Evolutionary conservation across 2,797 vertebrate species (phyloP), one percentile per base, ranked within the genome.

Genomic region (Paramormyrops hopkinsi): DNA sequence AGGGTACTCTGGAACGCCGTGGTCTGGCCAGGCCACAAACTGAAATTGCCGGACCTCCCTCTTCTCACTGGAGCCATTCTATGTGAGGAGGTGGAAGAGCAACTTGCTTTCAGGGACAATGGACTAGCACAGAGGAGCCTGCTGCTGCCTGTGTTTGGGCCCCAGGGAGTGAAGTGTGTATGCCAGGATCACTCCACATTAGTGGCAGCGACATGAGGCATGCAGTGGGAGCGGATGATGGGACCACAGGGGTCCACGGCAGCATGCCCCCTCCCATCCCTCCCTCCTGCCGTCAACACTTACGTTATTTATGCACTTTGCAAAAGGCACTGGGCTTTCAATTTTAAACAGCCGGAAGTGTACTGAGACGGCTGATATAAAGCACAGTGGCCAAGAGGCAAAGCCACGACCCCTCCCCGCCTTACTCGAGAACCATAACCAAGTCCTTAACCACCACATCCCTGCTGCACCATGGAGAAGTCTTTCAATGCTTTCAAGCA

Each of bases 11-110:
- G 98, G 98, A 46, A 99, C 98, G 0, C 98, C 98, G 0, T 99
- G 98, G 92, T 99, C 98, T 0, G 98, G 98, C 98, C 98, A 99
- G 82, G 97, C 98, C 97, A 98, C 97, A 92, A 99, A 99, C 95
- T 99, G 98, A 95, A 99, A 99, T 94, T 99, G 98, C 14, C 97
- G 96, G 0, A 99, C 96, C 92, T 99, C 98, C 91, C 98, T 95
- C 93, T 98, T 99, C 95, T 99, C 97, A 90, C 96, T 97, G 53
- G 97, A 98, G 88, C 98, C 98, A 0, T 96, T 99, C 98, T 99
- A 94, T 91, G 17, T 3, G 2, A 9, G 82, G 90, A 22, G 91
- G 88, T 0, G 22, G 62, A 25, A 59, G 41, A 51, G 22, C 11
- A 25, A 17, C 11, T 25, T 17, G 12, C 48, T 86, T 48, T 86